A percentile compares a stretch with the other conserved stretches of the same genome.
Evolutionary conservation across 2,888 invertebrate genomes (phyloP).

Genomic region (Dorcus parallelipipedus): DNA sequence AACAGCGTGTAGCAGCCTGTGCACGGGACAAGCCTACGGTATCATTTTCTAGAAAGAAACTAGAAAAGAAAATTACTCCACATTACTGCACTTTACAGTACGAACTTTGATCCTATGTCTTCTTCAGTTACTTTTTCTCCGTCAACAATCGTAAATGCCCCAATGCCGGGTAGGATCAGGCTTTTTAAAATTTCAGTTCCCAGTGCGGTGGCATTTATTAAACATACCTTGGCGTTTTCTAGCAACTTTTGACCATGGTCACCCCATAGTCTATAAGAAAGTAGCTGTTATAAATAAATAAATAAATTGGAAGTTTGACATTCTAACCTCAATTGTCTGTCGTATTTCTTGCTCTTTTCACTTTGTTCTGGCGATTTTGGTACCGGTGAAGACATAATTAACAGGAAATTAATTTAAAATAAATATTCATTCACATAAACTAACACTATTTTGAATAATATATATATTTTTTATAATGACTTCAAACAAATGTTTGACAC

Average conservation of each 20-base stretch:
- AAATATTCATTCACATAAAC: no score
- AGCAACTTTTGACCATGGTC: slow-evolving; percentile 93
- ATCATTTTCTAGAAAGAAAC: slow-evolving; percentile 85
- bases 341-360: slow-evolving; percentile 71
- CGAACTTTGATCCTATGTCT: slow-evolving; percentile 90
- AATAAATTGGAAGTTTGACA: not conserved
- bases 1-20: slow-evolving; percentile 73
- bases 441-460: no score
- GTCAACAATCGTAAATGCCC: slow-evolving; percentile 90
- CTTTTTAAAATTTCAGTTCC: slow-evolving; percentile 96
- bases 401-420: no score
- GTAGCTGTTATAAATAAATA: not conserved
- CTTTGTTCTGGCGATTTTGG: slow-evolving; percentile 65
- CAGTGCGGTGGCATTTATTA: slow-evolving; percentile 89
- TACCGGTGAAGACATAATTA: slow-evolving; percentile 59
- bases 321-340: slow-evolving; percentile 60
- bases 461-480: no score
- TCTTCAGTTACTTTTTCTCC: slow-evolving; percentile 82
- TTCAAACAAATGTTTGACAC: no score
- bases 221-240: slow-evolving; percentile 85
- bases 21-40: slow-evolving; percentile 83
- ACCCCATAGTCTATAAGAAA: slow-evolving; percentile 81
- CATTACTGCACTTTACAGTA: slow-evolving; percentile 8
- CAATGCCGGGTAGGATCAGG: slow-evolving; percentile 90
- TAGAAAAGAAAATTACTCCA: slow-evolving; percentile 39